Percentiles rank a stretch among this genome's conserved stretches.
These are phyloP conservation scores for Scophthalmus maximus DNA, from an alignment of 2,113 vertebrate genomes.

Conservation along the genomic window DNA sequence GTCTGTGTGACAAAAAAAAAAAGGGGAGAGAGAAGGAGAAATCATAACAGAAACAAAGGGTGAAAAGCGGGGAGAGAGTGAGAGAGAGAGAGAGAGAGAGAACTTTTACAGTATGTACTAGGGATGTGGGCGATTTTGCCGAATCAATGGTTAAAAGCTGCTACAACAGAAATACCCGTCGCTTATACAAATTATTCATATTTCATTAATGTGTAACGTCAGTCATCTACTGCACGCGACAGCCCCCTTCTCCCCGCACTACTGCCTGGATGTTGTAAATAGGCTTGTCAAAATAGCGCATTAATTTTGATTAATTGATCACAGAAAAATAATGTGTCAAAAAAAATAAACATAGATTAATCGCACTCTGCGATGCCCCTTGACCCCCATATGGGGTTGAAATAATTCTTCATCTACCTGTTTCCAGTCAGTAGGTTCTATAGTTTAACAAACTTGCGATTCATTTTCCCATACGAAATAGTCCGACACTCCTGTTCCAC, in stretches of 20 bases:
- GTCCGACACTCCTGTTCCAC: no score
- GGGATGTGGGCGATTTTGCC: neutral
- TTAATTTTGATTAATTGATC: conserved; percentile 2
- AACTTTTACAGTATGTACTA: neutral
- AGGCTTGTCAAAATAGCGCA: conserved; percentile 1
- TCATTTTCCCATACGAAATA: no score
- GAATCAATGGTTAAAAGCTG: neutral
- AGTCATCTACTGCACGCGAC: neutral
- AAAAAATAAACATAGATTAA: neutral
- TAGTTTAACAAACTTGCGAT: neutral
- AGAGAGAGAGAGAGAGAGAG: neutral
- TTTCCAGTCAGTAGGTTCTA: neutral
- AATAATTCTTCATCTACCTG: neutral
- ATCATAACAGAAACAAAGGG: conserved; percentile 1
- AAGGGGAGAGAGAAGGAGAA: neutral
- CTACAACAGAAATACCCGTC: neutral
- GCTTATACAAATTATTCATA: neutral
- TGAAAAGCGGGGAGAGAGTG: neutral
- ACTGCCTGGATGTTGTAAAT: neutral
- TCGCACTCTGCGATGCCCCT: neutral
- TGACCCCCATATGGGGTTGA: neutral
- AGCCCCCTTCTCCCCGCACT: neutral
- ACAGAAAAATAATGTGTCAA: neutral
- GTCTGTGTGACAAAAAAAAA: conserved; percentile 8
- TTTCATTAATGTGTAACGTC: neutral